A percentile compares a stretch with the other conserved stretches of the same genome.
Evolutionary conservation across 2,888 invertebrate genomes (phyloP).

Genomic region (Euzophera pinguis): DNA sequence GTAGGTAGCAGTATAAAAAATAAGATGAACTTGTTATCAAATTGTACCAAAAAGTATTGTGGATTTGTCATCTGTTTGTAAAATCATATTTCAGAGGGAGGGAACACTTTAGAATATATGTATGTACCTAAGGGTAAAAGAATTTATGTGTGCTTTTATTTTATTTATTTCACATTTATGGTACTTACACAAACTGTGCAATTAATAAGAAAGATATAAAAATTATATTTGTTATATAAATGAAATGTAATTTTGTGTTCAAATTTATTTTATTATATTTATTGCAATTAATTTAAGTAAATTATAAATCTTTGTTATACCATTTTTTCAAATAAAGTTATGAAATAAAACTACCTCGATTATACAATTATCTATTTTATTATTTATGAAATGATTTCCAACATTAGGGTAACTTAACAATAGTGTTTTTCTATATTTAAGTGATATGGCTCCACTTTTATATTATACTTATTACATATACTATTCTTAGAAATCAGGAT

Average conservation of each 20-base stretch:
- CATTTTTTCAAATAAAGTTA: slow-evolving; percentile 21
- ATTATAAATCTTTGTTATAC: slow-evolving; percentile 22
- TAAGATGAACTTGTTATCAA: no score
- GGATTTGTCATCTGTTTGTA: no score
- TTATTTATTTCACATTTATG: not conserved
- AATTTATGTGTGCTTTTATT: not conserved
- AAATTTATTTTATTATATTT: slow-evolving; percentile 28
- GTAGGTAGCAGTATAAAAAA: no score
- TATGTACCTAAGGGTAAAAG: no score
- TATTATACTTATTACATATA: slow-evolving; percentile 9
- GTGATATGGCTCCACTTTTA: slow-evolving; percentile 71
- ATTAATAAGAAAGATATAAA: not conserved
- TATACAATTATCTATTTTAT: slow-evolving; percentile 36
- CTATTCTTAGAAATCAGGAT: no score
- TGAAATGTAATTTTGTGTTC: slow-evolving; percentile 25
- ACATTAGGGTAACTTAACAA: slow-evolving; percentile 67
- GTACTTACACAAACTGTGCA: not conserved
- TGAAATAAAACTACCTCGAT: slow-evolving; percentile 49
- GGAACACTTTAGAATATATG: no score
- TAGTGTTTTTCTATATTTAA: slow-evolving; percentile 51
- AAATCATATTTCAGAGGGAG: no score
- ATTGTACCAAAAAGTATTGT: no score
- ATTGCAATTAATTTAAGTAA: slow-evolving; percentile 21
- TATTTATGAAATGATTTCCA: slow-evolving; percentile 33
- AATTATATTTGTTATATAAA: slow-evolving; percentile 21